A percentile compares a stretch with the other conserved stretches of the same genome.
Evolutionary conservation across 2,113 vertebrate genomes (phyloP).

Genomic region (Ranitomeya imitator): DNA sequence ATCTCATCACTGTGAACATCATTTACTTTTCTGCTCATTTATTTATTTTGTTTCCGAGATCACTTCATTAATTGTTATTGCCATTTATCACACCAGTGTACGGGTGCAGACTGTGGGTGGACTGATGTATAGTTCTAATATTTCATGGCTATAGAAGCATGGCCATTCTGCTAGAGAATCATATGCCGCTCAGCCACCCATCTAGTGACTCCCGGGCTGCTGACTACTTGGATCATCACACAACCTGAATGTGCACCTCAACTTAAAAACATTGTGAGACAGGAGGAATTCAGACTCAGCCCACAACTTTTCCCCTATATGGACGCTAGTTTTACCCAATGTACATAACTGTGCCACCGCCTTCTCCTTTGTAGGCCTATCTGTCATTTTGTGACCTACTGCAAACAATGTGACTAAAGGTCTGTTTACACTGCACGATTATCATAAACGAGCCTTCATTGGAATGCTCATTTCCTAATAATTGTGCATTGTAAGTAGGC

Average conservation of each 20-base stretch:
- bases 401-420: neutral
- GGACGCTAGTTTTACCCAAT: neutral
- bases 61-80: neutral
- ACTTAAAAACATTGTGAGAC: too few relatives aligned
- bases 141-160: neutral
- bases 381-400: neutral
- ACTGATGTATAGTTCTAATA: neutral
- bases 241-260: too few relatives aligned
- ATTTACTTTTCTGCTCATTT: conserved; percentile 20
- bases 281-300: neutral
- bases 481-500: too few relatives aligned
- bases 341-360: neutral
- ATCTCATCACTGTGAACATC: conserved; percentile 18
- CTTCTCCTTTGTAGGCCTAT: neutral
- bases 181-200: neutral
- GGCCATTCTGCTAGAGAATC: neutral
- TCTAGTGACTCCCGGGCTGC: too few relatives aligned
- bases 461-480: too few relatives aligned
- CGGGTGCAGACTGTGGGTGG: neutral
- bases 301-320: neutral
- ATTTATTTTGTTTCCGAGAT: conserved; percentile 21
- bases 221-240: too few relatives aligned
- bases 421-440: too few relatives aligned
- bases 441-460: too few relatives aligned
- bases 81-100: neutral